These are phyloP conservation scores for Amphipoea lucens DNA, from an alignment of 2,888 invertebrate species.

Conservation along the genomic window DNA sequence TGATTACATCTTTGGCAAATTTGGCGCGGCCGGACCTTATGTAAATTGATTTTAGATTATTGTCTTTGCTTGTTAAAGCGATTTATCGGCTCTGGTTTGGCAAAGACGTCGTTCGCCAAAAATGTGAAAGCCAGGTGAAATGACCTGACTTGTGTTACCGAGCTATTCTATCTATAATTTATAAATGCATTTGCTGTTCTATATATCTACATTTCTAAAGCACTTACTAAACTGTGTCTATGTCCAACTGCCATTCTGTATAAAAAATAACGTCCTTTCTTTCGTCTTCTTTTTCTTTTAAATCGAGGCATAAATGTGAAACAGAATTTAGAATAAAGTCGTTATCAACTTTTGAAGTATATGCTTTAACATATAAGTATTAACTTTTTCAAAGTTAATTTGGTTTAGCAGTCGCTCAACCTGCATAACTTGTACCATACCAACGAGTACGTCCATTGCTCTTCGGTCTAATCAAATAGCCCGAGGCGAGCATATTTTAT, in stretches of 20 bases:
- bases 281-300: not conserved
- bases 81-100: too few species aligned
- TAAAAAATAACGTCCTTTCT: not conserved
- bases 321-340: not conserved
- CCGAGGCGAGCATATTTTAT: constrained; percentile 24
- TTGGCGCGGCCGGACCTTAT: too few species aligned
- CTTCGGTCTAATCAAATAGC: constrained; percentile 35
- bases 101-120: too few species aligned
- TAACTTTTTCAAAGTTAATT: not conserved
- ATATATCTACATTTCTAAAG: too few species aligned
- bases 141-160: too few species aligned
- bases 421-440: constrained; percentile 15
- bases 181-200: too few species aligned
- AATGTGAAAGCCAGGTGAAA: too few species aligned
- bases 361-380: too few species aligned
- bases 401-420: not conserved
- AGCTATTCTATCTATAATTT: too few species aligned
- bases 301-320: not conserved
- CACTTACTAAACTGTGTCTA: not conserved
- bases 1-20: too few species aligned
- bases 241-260: not conserved
- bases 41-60: too few species aligned
- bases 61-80: too few species aligned
- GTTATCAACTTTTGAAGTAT: not conserved
- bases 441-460: not conserved